Evolutionary conservation across 2,113 vertebrate genomes (phyloP), one percentile per base, ranked within the genome.

Genomic region (Notothenia rossii): DNA sequence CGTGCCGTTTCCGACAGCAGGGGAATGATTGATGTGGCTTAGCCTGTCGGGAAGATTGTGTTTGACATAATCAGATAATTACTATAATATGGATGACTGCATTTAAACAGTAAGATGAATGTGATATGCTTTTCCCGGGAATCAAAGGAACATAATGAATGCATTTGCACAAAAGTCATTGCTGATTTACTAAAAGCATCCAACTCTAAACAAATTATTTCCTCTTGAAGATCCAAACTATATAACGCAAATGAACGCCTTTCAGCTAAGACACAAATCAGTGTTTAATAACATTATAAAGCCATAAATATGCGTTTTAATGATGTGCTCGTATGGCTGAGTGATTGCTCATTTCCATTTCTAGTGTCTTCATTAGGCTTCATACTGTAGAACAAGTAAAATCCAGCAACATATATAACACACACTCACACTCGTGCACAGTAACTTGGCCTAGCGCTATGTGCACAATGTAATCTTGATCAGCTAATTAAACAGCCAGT

Each of bases 31-130:
- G 82, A 87, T 87, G 77, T 72, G 65, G 25, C 48, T 18, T 18
- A 61, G 75, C 61, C 65, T 79, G 69, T 64, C 77, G 75, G 65
- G 79, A 74, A 78, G 85, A 79, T 75, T 62, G 75, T 78, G 73
- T 85, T 75, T 72, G 80, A 83, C 82, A 81, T 72, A 81, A 81
- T 81, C 73, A 85, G 66, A 83, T 79, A 83, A 91, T 77, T 69
- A 82, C 61, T 67, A 50, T 65, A 80, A 81, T 63, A 86, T 73
- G 81, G 82, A 78, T 75, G 89, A 82, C 73, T 85, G 77, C 84
- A 65, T 86, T 77, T 71, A 78, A 89, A 82, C 62, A 65, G 78
- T 80, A 86, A 78, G 64, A 79, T 76, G 79, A 82, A 85, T 77
- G 58, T 61, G 73, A 64, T 69, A 49, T 55, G 66, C 1, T 67